Evolutionary conservation across 1,140 invertebrate species (phyloP).

Genomic region (Dreissena polymorpha): DNA sequence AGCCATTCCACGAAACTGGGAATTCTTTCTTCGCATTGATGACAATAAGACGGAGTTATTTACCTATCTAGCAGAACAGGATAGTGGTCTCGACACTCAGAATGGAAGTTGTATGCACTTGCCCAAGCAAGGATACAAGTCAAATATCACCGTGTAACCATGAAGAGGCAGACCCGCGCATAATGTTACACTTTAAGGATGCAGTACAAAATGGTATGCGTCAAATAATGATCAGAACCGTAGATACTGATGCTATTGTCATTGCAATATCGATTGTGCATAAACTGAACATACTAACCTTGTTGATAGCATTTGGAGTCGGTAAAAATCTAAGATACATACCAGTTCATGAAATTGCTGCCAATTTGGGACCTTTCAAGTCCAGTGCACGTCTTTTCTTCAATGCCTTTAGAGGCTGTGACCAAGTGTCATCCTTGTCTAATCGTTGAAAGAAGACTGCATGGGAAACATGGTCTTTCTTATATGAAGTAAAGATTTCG

Average conservation of each 20-base stretch:
- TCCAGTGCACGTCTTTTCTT: not conserved
- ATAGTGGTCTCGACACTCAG: not conserved
- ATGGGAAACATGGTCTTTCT: conserved; percentile 14
- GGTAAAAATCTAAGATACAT: conserved; percentile 29
- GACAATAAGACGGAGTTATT: conserved; percentile 32
- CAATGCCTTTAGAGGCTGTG: conserved; percentile 25
- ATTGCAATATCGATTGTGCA: conserved; percentile 47
- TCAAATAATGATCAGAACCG: conserved; percentile 53
- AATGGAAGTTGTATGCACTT: not conserved
- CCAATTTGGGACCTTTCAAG: conserved; percentile 3
- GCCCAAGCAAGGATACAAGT: not conserved
- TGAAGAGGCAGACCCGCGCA: conserved; percentile 66
- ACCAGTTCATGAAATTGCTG: conserved; percentile 6
- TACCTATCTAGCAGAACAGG: not conserved
- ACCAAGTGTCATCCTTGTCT: conserved; percentile 3
- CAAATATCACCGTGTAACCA: conserved; percentile 58
- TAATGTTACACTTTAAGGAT: conserved; percentile 63
- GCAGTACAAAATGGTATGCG: conserved; percentile 43
- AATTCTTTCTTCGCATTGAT: not conserved
- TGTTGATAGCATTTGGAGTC: conserved; percentile 57
- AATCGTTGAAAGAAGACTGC: conserved; percentile 16
- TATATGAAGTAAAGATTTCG: not conserved
- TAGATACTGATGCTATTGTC: conserved; percentile 69
- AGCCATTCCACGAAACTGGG: conserved; percentile 13
- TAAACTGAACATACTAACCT: conserved; percentile 12